phyloP scores from a whole-genome alignment of 2,113 vertebrate species.

The Pongo pygmaeus region DNA sequence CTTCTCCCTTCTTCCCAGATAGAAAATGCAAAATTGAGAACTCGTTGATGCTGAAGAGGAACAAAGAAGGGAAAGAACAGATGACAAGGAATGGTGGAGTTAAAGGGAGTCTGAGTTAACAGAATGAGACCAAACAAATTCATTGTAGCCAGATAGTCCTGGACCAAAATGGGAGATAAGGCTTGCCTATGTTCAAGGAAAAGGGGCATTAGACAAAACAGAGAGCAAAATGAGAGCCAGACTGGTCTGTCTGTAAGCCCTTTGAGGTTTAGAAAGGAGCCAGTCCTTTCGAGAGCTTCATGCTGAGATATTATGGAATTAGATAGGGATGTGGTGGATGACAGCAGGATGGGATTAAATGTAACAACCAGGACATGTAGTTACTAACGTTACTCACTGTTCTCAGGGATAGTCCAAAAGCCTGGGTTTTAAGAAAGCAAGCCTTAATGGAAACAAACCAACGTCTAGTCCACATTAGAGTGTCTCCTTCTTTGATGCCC shows the following conservation, averaged over 20 bases:
- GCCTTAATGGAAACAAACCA: neutral
- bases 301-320: neutral
- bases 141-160: neutral
- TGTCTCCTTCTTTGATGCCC: neutral
- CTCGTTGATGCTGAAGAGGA: neutral
- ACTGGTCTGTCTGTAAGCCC: neutral
- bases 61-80: neutral
- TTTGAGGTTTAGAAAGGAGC: neutral
- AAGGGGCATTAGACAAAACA: neutral
- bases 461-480: neutral
- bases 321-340: neutral
- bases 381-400: neutral
- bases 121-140: neutral
- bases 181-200: neutral
- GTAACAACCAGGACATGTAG: neutral
- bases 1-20: neutral
- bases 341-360: neutral
- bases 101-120: neutral
- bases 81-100: neutral
- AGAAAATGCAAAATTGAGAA: neutral
- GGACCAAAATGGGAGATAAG: neutral
- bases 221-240: neutral
- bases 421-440: neutral
- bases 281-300: neutral
- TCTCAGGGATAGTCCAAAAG: slow-evolving; percentile 15